Percentiles rank a stretch among this genome's conserved stretches.
Conservation (phyloP, 2,888 invertebrate species). For the Mellilla xanthometata region DNA sequence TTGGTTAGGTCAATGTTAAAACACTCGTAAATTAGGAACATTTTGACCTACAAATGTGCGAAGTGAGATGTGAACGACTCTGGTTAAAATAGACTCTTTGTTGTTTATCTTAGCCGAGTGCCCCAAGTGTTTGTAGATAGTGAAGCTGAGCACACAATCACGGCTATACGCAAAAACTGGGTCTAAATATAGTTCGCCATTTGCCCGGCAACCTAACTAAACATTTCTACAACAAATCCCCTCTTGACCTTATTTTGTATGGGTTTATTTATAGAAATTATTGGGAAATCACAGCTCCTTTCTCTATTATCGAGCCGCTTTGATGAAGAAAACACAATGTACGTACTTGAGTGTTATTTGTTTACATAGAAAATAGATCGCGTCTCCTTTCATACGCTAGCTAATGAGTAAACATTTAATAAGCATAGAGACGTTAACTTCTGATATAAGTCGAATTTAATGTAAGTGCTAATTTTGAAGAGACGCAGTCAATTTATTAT, state of each 20-base stretch:
- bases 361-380: slow-evolving; percentile 7
- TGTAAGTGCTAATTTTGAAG: slow-evolving; percentile 12
- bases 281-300: background rate
- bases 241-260: slow-evolving; percentile 4
- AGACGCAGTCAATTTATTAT: slow-evolving; percentile 13
- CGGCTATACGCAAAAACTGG: slow-evolving; percentile 15
- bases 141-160: slow-evolving; percentile 16
- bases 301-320: background rate
- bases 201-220: slow-evolving; percentile 12
- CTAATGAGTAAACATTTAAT: slow-evolving; percentile 8
- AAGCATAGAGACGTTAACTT: slow-evolving; percentile 4
- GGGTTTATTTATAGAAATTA: slow-evolving; percentile 3
- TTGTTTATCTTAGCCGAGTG: slow-evolving; percentile 14
- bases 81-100: slow-evolving; percentile 4
- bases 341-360: background rate
- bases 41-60: slow-evolving; percentile 6
- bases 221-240: slow-evolving; percentile 15
- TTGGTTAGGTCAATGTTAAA: background rate
- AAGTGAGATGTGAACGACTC: slow-evolving; percentile 10
- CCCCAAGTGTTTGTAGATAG: slow-evolving; percentile 22
- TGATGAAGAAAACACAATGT: too few species aligned
- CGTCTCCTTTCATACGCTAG: slow-evolving; percentile 1
- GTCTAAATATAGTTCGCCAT: slow-evolving; percentile 23
- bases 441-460: slow-evolving; percentile 16
- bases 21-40: background rate